Conservation (phyloP, 2,797 vertebrate species). For the Lepilemur septentrionalis region DNA sequence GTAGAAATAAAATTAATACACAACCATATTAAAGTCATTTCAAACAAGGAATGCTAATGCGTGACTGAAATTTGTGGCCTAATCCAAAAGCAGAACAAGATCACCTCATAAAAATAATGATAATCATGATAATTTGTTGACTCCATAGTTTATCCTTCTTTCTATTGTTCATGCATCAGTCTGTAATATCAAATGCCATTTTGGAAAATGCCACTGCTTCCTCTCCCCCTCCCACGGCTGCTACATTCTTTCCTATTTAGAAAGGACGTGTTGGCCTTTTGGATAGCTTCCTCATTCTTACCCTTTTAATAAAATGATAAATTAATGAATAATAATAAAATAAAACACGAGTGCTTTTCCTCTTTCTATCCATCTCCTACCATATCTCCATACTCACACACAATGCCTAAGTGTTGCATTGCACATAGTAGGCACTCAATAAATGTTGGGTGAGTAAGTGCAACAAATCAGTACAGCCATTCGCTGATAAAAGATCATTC, state of each 20-base stretch:
- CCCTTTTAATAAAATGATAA: not conserved
- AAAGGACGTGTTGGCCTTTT: not conserved
- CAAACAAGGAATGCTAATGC: slow-evolving; percentile 75
- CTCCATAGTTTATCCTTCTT: slow-evolving; percentile 52
- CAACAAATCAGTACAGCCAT: not conserved
- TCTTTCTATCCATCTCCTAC: not conserved
- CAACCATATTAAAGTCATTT: slow-evolving; percentile 81
- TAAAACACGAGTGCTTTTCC: not conserved
- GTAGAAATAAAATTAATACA: slow-evolving; percentile 81
- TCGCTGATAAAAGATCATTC: slow-evolving; percentile 23
- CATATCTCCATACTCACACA: not conserved
- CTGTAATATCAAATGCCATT: slow-evolving; percentile 51
- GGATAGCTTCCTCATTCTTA: slow-evolving; percentile 16
- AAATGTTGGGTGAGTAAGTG: not conserved
- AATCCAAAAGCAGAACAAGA: slow-evolving; percentile 46
- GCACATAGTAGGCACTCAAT: not conserved
- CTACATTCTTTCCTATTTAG: not conserved
- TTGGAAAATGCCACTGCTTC: slow-evolving; percentile 43
- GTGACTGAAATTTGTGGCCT: slow-evolving; percentile 45
- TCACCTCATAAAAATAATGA: slow-evolving; percentile 47
- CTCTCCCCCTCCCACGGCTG: not conserved
- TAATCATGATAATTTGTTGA: slow-evolving; percentile 57
- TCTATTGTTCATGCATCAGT: slow-evolving; percentile 53
- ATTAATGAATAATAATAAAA: not conserved
- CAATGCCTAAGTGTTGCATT: not conserved